Conservation (phyloP, 35 echinoderm and acorn worm genomes). For the Apostichopus japonicus region DNA sequence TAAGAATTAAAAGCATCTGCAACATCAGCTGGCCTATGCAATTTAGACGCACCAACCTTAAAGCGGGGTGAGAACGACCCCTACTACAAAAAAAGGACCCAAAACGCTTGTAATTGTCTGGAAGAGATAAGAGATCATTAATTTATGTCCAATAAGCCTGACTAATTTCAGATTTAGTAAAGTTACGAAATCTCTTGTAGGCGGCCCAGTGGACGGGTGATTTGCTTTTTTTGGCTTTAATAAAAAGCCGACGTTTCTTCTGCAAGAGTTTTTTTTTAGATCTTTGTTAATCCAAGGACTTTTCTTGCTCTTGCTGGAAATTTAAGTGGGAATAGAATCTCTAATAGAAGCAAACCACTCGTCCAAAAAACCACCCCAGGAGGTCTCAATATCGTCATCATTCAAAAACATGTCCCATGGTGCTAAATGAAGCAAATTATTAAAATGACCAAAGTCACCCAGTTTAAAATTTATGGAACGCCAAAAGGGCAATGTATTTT, state of each 20-base stretch:
- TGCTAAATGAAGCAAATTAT: background rate
- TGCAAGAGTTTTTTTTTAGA: too few relatives aligned
- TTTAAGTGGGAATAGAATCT: background rate
- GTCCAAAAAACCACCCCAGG: background rate
- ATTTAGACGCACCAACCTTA: too few relatives aligned
- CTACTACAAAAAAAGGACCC: background rate
- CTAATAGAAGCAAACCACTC: background rate
- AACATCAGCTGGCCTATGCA: slow-evolving; percentile 12
- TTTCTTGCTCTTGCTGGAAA: too few relatives aligned
- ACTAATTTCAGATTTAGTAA: too few relatives aligned
- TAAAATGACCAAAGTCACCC: background rate
- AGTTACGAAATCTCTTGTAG: too few relatives aligned
- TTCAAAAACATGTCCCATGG: background rate
- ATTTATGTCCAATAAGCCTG: background rate
- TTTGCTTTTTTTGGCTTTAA: background rate
- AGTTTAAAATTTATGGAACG: background rate
- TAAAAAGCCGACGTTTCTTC: too few relatives aligned
- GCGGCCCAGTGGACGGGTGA: too few relatives aligned
- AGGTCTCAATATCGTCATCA: background rate
- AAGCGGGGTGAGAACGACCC: background rate
- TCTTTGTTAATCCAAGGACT: too few relatives aligned
- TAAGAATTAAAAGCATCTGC: slow-evolving; percentile 3
- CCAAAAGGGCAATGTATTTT: too few relatives aligned
- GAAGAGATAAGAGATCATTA: slow-evolving; percentile 7
- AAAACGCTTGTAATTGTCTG: slow-evolving; percentile 6